These are phyloP conservation scores for Leucophenga varia DNA, from an alignment of 1,140 invertebrate species.

Conservation along the genomic window DNA sequence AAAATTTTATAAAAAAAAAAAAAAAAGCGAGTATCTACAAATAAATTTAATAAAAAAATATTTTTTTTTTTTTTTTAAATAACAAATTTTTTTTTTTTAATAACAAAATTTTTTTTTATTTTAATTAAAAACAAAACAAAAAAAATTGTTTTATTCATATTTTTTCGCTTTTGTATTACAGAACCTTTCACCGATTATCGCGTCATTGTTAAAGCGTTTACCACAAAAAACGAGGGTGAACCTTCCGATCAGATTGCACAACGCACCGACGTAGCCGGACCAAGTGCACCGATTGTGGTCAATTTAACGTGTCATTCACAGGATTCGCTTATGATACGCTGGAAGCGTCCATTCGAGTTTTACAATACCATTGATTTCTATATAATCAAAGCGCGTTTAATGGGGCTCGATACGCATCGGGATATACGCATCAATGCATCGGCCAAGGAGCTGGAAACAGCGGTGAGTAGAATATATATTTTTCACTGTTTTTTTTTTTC, in stretches of 20 bases:
- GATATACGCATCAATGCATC: conserved; percentile 65
- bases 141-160: conserved; percentile 6
- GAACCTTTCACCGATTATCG: conserved; percentile 81
- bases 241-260: conserved; percentile 71
- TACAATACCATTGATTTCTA: conserved; percentile 79
- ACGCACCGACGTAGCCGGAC: conserved; percentile 78
- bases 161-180: conserved; percentile 51
- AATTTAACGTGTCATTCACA: conserved; percentile 79
- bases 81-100: too few relatives aligned
- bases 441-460: conserved; percentile 63
- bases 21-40: too few relatives aligned
- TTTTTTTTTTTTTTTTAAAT: too few relatives aligned
- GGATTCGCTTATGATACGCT: conserved; percentile 77
- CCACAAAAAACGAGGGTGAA: conserved; percentile 71
- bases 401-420: conserved; percentile 62
- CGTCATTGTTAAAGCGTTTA: conserved; percentile 81
- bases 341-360: conserved; percentile 73
- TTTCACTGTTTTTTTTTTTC: not conserved
- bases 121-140: too few relatives aligned
- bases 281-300: conserved; percentile 74
- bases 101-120: too few relatives aligned
- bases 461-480: conserved; percentile 56
- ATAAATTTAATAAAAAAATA: too few relatives aligned
- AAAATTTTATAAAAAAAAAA: too few relatives aligned
- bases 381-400: conserved; percentile 70